Percentiles rank a stretch among this genome's conserved stretches.
phyloP scores from a whole-genome alignment of 2,888 invertebrate species.

The Endotricha flammealis region DNA sequence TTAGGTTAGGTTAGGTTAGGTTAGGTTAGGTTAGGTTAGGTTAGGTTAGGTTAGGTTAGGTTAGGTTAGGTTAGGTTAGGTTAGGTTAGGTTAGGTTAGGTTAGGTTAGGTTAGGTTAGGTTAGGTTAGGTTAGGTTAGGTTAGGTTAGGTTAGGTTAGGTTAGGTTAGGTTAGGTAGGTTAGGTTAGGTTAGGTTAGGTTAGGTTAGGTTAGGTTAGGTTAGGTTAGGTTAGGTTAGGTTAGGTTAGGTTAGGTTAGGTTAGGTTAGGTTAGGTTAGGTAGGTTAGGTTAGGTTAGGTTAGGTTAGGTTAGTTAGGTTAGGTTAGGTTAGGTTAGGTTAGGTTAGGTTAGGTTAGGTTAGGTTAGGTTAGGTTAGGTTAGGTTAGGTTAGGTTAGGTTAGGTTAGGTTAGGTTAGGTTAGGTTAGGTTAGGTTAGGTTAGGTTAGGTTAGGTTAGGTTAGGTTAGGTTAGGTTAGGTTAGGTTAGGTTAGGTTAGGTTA shows the following conservation, averaged over 20 bases:
- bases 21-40: slow-evolving; percentile 17
- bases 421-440: slow-evolving; percentile 12
- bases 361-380: slow-evolving; percentile 11
- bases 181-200: slow-evolving; percentile 19
- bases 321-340: slow-evolving; percentile 11
- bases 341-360: slow-evolving; percentile 12
- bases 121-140: too few relatives aligned
- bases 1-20: slow-evolving; percentile 18
- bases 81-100: slow-evolving; percentile 12
- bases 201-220: slow-evolving; percentile 23
- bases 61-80: too few relatives aligned
- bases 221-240: slow-evolving; percentile 16
- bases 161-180: slow-evolving; percentile 19
- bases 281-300: slow-evolving; percentile 18
- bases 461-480: slow-evolving; percentile 14
- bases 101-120: too few relatives aligned
- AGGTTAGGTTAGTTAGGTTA: slow-evolving; percentile 6
- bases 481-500: slow-evolving; percentile 14
- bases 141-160: slow-evolving; percentile 19
- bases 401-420: slow-evolving; percentile 15
- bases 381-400: slow-evolving; percentile 16
- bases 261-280: too few relatives aligned
- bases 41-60: slow-evolving; percentile 17
- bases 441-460: slow-evolving; percentile 15
- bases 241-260: slow-evolving; percentile 17